Evolutionary conservation across 1,140 invertebrate species (phyloP), one percentile per base, ranked within the genome.

Genomic region (Harlomillsia oculata): DNA sequence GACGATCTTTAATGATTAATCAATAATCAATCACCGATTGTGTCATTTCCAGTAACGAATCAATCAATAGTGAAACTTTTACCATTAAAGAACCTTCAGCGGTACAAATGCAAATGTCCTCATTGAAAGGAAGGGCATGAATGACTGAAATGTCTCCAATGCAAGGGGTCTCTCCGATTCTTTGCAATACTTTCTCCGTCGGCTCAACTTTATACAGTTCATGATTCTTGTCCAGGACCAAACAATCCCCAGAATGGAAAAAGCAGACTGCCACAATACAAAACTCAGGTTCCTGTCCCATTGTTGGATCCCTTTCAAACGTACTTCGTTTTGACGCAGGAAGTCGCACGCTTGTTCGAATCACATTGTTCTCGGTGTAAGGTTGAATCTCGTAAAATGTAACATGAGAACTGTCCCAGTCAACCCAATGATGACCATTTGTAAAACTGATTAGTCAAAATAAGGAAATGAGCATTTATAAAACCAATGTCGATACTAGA

Each of bases 351-450:
- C 55, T 48, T 13, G 55, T 61, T 18, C 57, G 57, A 14, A 64
- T 48, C 0, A 60, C 59, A 51, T 50, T 53, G n/a, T 53, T 60
- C 25, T 57, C 43, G 8, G 54, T 60, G 21, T 57, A 60, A 5
- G 50, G 21, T 36, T 52, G 54, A 2, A 64, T 40, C 23, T 64
- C 62, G 34, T 58, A 64, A 23, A 64, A 53, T 21, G 49, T 60
- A 8, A 64, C 45, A 39, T 61, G 39, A 3, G 30, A 23, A 5
- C 14, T 13, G n/a, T 41, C 50, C 51, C 55, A 54, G 48, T 64
- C 62, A 3, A 61, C 43, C 62, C 62, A 64, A 23, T 54, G 26
- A 30, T 41, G 34, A 20, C 40, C 37, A 30, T 57, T 57, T 9
- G 36, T 46, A n/a, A 30, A 26, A 39, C 60, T 62, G 14, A 6